Base-by-base conservation (phyloP, 2,888 invertebrate species). In the Amphipyra tragopoginis region DNA sequence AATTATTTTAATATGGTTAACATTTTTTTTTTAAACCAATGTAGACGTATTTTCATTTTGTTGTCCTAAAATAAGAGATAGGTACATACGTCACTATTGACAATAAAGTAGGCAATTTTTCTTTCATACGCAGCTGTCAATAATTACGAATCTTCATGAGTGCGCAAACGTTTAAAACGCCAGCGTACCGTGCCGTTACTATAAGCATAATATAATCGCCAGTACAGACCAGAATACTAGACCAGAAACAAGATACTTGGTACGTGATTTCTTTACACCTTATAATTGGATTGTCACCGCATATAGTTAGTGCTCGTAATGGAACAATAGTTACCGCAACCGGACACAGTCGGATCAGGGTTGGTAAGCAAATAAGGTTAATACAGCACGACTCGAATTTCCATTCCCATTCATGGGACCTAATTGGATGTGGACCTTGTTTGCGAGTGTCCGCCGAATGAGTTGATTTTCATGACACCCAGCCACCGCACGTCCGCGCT, bases 391-490 rank as follows among this genome's bases (percentile, higher is more conserved):
- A 75, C 64, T 80, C 65, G 77, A 77, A 83, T 84, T 83, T 79
- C 83, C 81, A 83, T 83, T 83, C 66, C 68, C 80, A 84, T 85
- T 81, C 79, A 81, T 72, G 75, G 70, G 55, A 48, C 71, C 74
- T 85, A 86, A 87, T 86, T 87, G 84, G 82, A 82, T 78, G 82
- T 76, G 79, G 76, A 77, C 70, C 62, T 67, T 80, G 78, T 83
- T 79, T 81, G 72, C 69, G 48, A 62, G 63, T 56, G 79, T 52
- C 59, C 72, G 57, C 63, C 54, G 73, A 79, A 79, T 82, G 83
- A 81, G 83, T 82, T 85, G 81, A 86, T 85, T 84, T 83, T 83
- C 82, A 83, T 85, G 83, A 83, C 82, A 81, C 80, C 75, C 64
- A 21, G 44, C 65, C 26, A 39, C 65, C 33, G 43, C 66, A 45